Evolutionary conservation across 2,113 vertebrate genomes (phyloP).

Genomic region (Nicator chloris): DNA sequence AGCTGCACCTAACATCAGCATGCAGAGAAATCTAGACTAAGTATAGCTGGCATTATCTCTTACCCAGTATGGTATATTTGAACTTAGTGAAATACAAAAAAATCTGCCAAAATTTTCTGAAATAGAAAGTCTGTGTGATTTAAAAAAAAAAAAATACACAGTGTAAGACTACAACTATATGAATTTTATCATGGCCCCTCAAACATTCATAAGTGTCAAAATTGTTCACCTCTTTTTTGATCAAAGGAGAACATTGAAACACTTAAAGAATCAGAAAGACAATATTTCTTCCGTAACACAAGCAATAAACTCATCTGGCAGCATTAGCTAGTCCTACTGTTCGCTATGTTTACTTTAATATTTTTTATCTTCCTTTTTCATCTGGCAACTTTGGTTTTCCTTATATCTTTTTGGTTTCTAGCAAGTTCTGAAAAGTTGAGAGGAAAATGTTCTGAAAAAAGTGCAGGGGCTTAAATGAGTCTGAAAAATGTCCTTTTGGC

Average conservation of each 20-base stretch:
- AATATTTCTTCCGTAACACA: neutral
- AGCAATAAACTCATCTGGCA: neutral
- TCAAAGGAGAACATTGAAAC: neutral
- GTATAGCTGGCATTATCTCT: neutral
- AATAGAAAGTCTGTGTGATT: neutral
- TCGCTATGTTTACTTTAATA: neutral
- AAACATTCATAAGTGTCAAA: neutral
- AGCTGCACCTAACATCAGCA: neutral
- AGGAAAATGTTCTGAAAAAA: neutral
- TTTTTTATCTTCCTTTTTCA: neutral
- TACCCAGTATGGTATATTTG: neutral
- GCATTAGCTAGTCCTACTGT: neutral
- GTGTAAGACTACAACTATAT: neutral
- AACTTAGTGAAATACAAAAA: neutral
- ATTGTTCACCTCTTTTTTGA: neutral
- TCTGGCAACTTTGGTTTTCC: neutral
- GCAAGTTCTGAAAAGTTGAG: neutral
- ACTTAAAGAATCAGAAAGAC: neutral
- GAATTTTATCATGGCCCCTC: neutral
- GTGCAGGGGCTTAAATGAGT: accelerated
- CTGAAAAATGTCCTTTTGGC: neutral
- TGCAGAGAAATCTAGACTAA: neutral
- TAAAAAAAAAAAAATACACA: too few relatives aligned
- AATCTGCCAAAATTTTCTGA: neutral
- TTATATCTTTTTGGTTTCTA: neutral